These are phyloP conservation scores for Venturia canescens DNA, from an alignment of 1,140 invertebrate genomes.

Conservation along the genomic window DNA sequence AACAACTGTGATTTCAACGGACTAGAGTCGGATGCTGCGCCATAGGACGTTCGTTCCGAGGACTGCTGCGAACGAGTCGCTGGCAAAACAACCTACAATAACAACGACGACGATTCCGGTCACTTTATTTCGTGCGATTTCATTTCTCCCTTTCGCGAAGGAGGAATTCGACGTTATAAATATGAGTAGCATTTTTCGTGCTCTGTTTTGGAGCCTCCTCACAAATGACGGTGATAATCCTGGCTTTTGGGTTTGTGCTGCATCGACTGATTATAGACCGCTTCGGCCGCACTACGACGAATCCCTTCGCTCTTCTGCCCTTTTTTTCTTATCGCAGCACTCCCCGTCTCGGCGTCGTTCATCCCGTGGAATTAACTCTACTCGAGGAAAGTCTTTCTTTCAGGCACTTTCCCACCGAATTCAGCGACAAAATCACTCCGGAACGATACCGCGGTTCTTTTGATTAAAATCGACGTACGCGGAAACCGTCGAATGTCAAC, in stretches of 20 bases:
- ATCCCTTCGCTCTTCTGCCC: constrained; percentile 57
- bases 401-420: too few relatives aligned
- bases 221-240: constrained; percentile 74
- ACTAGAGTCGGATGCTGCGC: not conserved
- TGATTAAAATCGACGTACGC: too few relatives aligned
- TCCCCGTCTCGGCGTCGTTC: not conserved
- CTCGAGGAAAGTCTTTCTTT: not conserved
- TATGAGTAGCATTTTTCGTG: constrained; percentile 36
- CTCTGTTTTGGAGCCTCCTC: constrained; percentile 48
- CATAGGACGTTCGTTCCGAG: not conserved
- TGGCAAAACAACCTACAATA: constrained; percentile 40
- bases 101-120: constrained; percentile 60
- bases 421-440: too few relatives aligned
- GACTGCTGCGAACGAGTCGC: not conserved
- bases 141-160: constrained; percentile 55
- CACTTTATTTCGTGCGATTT: constrained; percentile 67
- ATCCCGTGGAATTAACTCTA: not conserved
- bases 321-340: not conserved
- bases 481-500: too few relatives aligned
- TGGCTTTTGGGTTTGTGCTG: constrained; percentile 71
- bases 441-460: too few relatives aligned
- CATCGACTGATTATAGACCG: constrained; percentile 72
- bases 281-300: constrained; percentile 72
- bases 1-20: not conserved
- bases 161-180: constrained; percentile 52